These are phyloP conservation scores for Cebidichthys violaceus DNA, from an alignment of 2,113 vertebrate genomes.

Conservation along the genomic window DNA sequence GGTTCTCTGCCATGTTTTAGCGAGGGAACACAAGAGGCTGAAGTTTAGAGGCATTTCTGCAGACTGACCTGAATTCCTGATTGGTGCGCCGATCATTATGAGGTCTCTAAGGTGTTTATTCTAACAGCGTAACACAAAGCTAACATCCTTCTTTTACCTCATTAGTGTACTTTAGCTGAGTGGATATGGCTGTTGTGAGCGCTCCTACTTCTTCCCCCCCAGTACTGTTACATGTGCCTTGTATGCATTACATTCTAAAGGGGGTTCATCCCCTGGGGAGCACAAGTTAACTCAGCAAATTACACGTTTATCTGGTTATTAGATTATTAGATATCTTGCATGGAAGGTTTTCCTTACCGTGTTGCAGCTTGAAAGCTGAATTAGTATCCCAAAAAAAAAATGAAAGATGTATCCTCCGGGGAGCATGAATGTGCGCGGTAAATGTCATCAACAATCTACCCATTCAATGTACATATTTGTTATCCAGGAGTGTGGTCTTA, in stretches of 20 bases:
- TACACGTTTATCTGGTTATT: neutral
- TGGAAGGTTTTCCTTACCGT: neutral
- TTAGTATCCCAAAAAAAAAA: too few relatives aligned
- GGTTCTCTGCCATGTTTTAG: constrained; percentile 40
- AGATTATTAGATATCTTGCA: neutral
- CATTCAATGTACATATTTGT: too few relatives aligned
- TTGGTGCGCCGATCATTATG: constrained; percentile 3
- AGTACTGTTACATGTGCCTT: neutral
- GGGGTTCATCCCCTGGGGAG: neutral
- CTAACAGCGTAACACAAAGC: neutral
- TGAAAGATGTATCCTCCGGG: neutral
- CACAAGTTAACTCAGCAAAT: neutral
- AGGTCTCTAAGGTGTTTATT: neutral
- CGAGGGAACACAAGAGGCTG: constrained; percentile 5
- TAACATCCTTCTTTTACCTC: neutral
- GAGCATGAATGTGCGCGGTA: neutral
- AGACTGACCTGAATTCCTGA: constrained; percentile 25
- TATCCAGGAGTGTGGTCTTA: too few relatives aligned
- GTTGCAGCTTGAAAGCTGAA: too few relatives aligned
- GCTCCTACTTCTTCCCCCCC: neutral
- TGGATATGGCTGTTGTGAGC: neutral
- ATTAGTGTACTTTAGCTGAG: neutral
- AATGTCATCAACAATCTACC: neutral
- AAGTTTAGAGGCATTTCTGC: constrained; percentile 19
- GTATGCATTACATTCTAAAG: neutral